phyloP scores from a whole-genome alignment of 2,113 vertebrate genomes.

The Pteropus alecto region DNA sequence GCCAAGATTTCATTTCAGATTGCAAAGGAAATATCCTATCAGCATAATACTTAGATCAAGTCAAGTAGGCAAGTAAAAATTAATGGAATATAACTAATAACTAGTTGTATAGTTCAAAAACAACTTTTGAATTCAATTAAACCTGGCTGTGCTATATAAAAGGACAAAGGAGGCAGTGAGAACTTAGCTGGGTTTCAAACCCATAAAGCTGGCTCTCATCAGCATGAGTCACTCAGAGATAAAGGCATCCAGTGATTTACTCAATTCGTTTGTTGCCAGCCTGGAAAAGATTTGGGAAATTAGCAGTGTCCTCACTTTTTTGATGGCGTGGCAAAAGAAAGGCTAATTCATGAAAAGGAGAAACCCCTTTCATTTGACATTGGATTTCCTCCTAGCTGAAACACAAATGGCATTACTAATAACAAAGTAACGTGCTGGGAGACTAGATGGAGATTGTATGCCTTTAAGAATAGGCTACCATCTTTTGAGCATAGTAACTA shows the following conservation, averaged over 20 bases:
- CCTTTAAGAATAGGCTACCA: conserved; percentile 31
- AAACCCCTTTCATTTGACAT: conserved; percentile 60
- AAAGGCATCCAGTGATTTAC: conserved; percentile 46
- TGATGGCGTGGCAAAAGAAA: conserved; percentile 65
- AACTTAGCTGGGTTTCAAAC: conserved; percentile 65
- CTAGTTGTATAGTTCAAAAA: conserved; percentile 18
- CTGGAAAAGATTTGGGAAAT: conserved; percentile 43
- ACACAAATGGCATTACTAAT: conserved; percentile 59
- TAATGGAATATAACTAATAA: conserved; percentile 17
- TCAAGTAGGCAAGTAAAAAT: conserved; percentile 11
- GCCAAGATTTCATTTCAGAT: conserved; percentile 23
- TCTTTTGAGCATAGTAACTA: conserved; percentile 11
- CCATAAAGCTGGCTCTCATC: conserved; percentile 20
- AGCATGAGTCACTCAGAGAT: conserved; percentile 57
- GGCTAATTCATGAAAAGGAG: conserved; percentile 73
- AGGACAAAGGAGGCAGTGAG: conserved; percentile 74
- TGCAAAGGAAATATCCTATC: background rate
- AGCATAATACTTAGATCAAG: background rate
- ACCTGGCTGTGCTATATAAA: background rate
- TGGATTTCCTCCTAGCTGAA: conserved; percentile 66
- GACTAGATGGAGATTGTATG: background rate
- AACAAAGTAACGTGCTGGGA: conserved; percentile 43
- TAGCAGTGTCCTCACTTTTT: conserved; percentile 17
- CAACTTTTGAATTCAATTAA: conserved; percentile 41
- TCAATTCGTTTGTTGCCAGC: conserved; percentile 51